Conservation (phyloP, 2,797 vertebrate genomes). For the Sebastes glaucus region DNA sequence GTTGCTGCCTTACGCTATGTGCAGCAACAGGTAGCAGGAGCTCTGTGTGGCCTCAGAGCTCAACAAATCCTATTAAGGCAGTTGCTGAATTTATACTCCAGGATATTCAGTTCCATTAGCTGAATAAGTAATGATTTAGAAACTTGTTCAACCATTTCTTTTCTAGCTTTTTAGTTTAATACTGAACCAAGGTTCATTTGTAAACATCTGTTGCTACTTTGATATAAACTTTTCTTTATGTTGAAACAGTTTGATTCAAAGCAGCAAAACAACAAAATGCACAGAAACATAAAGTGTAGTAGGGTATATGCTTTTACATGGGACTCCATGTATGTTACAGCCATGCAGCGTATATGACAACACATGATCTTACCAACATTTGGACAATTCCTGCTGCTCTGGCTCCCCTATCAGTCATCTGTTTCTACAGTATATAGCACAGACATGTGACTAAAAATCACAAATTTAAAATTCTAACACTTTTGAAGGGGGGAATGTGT, state of each 20-base stretch:
- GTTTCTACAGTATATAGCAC: neutral
- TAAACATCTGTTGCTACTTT: neutral
- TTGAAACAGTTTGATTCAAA: neutral
- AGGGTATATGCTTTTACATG: neutral
- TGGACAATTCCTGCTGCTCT: neutral
- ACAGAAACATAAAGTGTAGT: neutral
- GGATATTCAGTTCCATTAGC: too few species aligned
- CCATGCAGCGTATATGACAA: neutral
- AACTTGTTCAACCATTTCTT: neutral
- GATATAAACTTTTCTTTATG: neutral
- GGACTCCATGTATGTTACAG: neutral
- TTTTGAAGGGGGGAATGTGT: neutral
- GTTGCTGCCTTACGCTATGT: neutral
- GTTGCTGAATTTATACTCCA: neutral
- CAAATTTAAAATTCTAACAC: neutral
- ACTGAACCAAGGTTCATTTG: neutral
- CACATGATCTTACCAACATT: neutral
- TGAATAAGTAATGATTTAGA: neutral
- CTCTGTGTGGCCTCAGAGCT: neutral
- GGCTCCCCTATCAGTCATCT: neutral
- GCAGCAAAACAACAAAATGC: neutral
- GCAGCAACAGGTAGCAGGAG: neutral
- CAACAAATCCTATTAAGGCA: neutral
- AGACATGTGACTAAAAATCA: neutral
- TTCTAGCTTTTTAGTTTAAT: neutral